Evolutionary conservation across 1,140 invertebrate species (phyloP), one percentile per base, ranked within the genome.

Genomic region (Drosophila willistoni): DNA sequence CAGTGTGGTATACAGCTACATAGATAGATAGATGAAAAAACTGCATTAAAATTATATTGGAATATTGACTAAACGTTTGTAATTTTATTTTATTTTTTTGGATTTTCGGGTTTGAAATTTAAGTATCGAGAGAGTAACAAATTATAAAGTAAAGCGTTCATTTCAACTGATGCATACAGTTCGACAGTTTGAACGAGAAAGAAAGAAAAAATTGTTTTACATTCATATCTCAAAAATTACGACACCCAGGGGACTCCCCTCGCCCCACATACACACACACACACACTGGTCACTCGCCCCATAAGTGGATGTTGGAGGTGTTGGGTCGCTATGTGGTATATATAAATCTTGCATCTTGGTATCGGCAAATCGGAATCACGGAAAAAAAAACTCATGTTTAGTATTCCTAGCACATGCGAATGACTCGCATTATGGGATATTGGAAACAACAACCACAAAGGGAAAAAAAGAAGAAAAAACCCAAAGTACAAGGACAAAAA

Each of bases 191-290:
- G 3, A 3, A 12, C 68, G 51, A 71, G 56, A 68, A 61, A 29
- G 34, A 12, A 9, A 36, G 65, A 57, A 69, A 68, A 74, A 85
- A 79, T 81, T 73, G 77, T 90, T 81, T 82, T 77, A 81, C 79
- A 90, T 90, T 90, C 85, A 90, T 90, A 90, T 90, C 81, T 90
- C 75, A 73, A 74, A 77, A 90, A 73, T 85, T 85, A 90, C 81
- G 81, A 85, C 79, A 90, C 85, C 81, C 85, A 25, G 22, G 85
- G 85, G 85, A 90, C 10, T 36, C 34, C 34, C 34, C 9, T 12
- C 34, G 9, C 73, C 25, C 62, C 13, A 19, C 44, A 51, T 9
- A 64, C 51, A 68, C 68, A 67, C 62, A 42, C 47, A 36, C 33
- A 57, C 41, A 63, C 54, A 56, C 34, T 19, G 17, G 22, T 29